Evolutionary conservation across 2,888 invertebrate genomes (phyloP).

Genomic region (Serripes groenlandicus): DNA sequence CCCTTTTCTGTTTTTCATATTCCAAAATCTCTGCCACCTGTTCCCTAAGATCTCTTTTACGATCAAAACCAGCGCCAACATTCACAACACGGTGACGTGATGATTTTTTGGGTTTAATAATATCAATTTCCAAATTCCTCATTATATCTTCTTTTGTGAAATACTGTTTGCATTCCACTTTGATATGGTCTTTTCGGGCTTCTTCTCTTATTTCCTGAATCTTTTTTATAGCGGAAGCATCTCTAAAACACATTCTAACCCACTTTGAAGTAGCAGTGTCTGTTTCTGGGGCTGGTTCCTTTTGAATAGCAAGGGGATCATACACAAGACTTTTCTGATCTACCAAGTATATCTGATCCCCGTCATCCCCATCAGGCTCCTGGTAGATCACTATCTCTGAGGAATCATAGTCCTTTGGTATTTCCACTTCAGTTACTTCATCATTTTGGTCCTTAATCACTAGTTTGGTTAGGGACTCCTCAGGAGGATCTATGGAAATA

Average conservation of each 20-base stretch:
- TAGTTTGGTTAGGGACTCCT: neutral
- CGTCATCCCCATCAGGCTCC: neutral
- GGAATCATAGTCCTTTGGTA: neutral
- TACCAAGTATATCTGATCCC: neutral
- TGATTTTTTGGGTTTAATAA: neutral
- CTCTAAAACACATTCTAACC: neutral
- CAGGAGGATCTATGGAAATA: neutral
- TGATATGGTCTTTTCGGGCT: slow-evolving; percentile 1
- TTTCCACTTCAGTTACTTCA: slow-evolving; percentile 7
- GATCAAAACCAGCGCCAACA: neutral
- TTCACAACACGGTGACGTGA: neutral
- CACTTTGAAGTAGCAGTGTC: neutral
- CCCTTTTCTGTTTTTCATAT: neutral
- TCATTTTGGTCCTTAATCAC: slow-evolving; percentile 9
- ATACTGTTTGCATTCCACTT: neutral
- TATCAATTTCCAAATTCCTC: neutral
- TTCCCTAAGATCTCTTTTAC: neutral
- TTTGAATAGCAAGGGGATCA: neutral
- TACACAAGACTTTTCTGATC: neutral
- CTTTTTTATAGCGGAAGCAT: neutral
- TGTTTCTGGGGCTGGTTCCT: neutral
- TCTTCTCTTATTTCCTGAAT: slow-evolving; percentile 1
- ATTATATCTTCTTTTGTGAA: neutral
- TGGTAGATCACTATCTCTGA: slow-evolving; percentile 15
- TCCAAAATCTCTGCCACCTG: neutral